Conservation (phyloP, 2,113 vertebrate species). For the Arothron firmamentum region DNA sequence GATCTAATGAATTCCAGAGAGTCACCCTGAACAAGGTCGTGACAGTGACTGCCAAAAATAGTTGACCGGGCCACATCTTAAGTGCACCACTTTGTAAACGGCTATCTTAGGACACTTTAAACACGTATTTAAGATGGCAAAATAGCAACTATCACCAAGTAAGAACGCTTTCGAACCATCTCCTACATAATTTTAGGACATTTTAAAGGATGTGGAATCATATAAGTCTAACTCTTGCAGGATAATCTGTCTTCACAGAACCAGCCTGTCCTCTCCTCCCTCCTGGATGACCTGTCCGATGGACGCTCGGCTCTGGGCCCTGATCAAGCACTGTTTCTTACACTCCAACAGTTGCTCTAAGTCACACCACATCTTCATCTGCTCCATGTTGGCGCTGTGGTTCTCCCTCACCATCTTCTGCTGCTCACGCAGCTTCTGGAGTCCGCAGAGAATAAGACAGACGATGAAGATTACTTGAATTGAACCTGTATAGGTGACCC, state of each 20-base stretch:
- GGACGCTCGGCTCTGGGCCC: conserved; percentile 81
- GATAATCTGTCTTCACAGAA: conserved; percentile 74
- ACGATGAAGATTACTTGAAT: conserved; percentile 30
- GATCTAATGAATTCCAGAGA: conserved; percentile 83
- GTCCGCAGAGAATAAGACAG: background rate
- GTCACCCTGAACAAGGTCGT: conserved; percentile 85
- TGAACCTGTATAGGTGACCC: conserved; percentile 41
- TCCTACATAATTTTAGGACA: too few relatives aligned
- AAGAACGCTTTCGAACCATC: too few relatives aligned
- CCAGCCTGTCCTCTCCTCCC: conserved; percentile 87
- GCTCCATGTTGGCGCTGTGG: conserved; percentile 90
- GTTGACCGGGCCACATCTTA: conserved; percentile 74
- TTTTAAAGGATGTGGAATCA: too few relatives aligned
- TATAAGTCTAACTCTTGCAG: conserved; percentile 20
- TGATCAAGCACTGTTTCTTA: conserved; percentile 89
- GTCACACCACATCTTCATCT: conserved; percentile 95
- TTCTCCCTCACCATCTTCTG: conserved; percentile 89
- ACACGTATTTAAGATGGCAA: conserved; percentile 86
- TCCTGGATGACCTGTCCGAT: conserved; percentile 92
- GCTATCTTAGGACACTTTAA: conserved; percentile 88
- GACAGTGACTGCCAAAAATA: conserved; percentile 89
- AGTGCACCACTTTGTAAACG: conserved; percentile 87
- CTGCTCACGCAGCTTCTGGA: conserved; percentile 90
- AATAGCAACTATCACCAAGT: conserved; percentile 42
- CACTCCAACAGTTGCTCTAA: conserved; percentile 88